Conservation (phyloP, 2,113 vertebrate species). For the Zapus hudsonius region DNA sequence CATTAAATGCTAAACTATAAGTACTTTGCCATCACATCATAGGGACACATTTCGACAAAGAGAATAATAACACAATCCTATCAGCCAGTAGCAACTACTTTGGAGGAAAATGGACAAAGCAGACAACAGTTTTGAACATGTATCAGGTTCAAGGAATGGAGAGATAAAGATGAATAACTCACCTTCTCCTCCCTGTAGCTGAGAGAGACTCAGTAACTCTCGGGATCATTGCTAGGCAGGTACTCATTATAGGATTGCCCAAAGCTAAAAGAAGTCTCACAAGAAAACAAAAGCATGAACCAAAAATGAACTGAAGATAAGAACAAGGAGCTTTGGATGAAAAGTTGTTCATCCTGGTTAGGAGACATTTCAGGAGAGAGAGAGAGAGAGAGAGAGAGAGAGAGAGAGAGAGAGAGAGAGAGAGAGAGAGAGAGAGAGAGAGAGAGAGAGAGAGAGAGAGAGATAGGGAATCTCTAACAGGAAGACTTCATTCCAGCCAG, state of each 20-base stretch:
- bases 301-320: neutral
- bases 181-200: accelerated
- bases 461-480: neutral
- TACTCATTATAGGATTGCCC: neutral
- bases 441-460: neutral
- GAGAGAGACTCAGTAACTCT: neutral
- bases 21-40: neutral
- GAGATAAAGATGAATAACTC: neutral
- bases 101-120: conserved; percentile 8
- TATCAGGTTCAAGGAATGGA: neutral
- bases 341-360: neutral
- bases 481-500: neutral
- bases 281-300: neutral
- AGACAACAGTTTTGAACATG: conserved; percentile 31
- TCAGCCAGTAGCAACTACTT: neutral
- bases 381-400: neutral
- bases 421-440: neutral
- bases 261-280: neutral
- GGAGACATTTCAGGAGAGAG: neutral
- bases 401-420: neutral
- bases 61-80: neutral
- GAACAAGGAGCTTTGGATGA: neutral
- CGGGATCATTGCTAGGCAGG: neutral
- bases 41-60: neutral
- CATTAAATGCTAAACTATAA: neutral